Percentiles rank a stretch among this genome's conserved stretches.
phyloP scores from a whole-genome alignment of 1,140 invertebrate genomes.

The Gryllus bimaculatus region DNA sequence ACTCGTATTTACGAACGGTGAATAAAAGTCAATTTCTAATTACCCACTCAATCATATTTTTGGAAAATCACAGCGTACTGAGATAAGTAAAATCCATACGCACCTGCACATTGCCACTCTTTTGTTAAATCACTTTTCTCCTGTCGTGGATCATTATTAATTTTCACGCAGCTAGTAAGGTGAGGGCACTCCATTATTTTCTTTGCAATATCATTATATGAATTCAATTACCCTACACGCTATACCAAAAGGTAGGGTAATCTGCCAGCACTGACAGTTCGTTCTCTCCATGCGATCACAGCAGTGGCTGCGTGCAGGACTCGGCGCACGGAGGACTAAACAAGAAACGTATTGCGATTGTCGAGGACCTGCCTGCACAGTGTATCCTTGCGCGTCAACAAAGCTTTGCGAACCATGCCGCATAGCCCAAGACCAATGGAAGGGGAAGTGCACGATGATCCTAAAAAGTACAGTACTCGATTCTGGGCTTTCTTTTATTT shows the following conservation, averaged over 20 bases:
- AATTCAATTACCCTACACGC: background rate
- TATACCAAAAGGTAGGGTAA: background rate
- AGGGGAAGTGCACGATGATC: too few relatives aligned
- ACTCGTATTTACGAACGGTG: too few relatives aligned
- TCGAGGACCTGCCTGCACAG: background rate
- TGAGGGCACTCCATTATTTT: slow-evolving; percentile 18
- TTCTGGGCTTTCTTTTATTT: too few relatives aligned
- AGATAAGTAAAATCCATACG: too few relatives aligned
- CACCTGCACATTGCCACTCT: slow-evolving; percentile 21
- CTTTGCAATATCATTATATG: background rate
- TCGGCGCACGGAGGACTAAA: background rate
- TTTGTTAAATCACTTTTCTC: slow-evolving; percentile 20
- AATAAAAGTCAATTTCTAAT: too few relatives aligned
- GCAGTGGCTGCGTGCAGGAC: slow-evolving; percentile 4
- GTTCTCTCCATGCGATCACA: background rate
- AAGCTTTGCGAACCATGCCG: background rate
- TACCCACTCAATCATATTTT: too few relatives aligned
- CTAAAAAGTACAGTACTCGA: too few relatives aligned
- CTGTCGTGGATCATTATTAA: slow-evolving; percentile 11
- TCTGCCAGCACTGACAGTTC: background rate
- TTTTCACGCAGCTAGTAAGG: slow-evolving; percentile 16
- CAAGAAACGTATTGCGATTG: background rate
- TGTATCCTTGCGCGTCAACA: slow-evolving; percentile 15
- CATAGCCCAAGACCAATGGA: too few relatives aligned
- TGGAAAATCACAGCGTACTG: too few relatives aligned